These are phyloP conservation scores for Pogonophryne albipinna DNA, from an alignment of 2,797 vertebrate genomes.

Conservation along the genomic window DNA sequence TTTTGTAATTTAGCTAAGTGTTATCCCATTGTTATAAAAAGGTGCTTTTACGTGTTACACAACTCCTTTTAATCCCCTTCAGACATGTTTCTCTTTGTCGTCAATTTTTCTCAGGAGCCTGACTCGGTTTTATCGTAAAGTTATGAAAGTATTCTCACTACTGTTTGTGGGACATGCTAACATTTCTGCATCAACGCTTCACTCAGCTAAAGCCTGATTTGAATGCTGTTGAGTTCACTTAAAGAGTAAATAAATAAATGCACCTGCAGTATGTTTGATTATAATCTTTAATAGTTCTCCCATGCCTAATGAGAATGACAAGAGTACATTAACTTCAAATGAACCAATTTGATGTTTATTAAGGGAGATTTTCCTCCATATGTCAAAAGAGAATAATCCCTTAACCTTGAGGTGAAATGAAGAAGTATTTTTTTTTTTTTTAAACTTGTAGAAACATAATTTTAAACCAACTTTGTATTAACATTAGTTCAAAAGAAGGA, in stretches of 20 bases:
- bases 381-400: not conserved
- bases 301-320: not conserved
- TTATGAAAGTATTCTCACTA: not conserved
- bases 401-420: no score
- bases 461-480: no score
- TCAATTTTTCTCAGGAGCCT: no score
- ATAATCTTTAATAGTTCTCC: not conserved
- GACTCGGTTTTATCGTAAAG: not conserved
- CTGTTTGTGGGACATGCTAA: not conserved
- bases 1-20: not conserved
- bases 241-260: not conserved
- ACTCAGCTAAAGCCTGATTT: not conserved
- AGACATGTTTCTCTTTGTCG: no score
- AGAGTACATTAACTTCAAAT: not conserved
- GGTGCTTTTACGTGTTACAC: no score
- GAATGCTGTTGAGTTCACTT: not conserved
- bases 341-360: not conserved
- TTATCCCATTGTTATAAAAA: not conserved
- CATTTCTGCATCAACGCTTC: not conserved
- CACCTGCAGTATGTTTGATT: not conserved
- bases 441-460: no score
- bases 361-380: not conserved
- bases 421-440: no score
- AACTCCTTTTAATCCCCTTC: not conserved
- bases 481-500: no score